Conservation (phyloP, 2,797 vertebrate species). For the Anomalospiza imberbis region DNA sequence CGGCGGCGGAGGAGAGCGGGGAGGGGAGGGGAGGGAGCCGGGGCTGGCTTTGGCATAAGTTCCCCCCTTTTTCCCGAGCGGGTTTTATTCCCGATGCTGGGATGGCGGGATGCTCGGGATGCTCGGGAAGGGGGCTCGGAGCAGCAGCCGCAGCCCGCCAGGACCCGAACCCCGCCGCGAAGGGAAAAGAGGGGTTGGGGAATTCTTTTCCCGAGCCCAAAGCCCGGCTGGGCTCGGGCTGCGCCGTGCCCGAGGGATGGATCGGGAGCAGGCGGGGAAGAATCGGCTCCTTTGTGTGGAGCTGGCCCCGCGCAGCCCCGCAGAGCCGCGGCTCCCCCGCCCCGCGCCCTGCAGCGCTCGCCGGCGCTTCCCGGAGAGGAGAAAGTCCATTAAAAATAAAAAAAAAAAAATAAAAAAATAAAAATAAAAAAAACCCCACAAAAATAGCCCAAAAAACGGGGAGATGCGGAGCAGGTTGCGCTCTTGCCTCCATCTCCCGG, state of each 20-base stretch:
- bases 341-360: constrained; percentile 24
- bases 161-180: accelerated
- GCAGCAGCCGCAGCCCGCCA: background rate
- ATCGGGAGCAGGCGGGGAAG: background rate
- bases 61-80: background rate
- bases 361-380: background rate
- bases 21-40: background rate
- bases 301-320: background rate
- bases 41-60: background rate
- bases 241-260: accelerated
- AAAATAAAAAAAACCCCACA: background rate
- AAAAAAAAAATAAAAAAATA: background rate
- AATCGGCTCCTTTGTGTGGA: constrained; percentile 30
- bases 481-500: background rate
- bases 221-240: background rate
- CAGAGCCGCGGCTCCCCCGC: background rate
- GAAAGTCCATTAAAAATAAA: background rate
- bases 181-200: background rate
- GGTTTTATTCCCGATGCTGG: background rate
- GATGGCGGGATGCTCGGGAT: background rate
- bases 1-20: background rate
- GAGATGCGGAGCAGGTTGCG: background rate
- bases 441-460: background rate
- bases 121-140: background rate
- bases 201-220: background rate